phyloP scores from a whole-genome alignment of 2,113 vertebrate species.

The Scalopus aquaticus region DNA sequence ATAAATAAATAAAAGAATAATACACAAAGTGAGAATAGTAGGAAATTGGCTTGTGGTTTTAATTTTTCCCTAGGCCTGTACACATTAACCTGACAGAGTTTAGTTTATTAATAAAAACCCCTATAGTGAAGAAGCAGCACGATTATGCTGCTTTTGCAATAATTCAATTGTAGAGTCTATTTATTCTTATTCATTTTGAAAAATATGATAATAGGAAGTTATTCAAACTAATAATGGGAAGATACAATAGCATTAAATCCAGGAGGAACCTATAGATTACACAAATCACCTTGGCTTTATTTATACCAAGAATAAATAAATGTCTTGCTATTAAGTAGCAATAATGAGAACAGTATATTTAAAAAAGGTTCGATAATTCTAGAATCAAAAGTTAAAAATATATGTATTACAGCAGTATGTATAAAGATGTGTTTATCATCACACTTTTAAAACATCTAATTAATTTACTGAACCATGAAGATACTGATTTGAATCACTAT shows the following conservation, averaged over 20 bases:
- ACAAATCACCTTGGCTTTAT: slow-evolving; percentile 6
- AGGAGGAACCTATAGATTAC: background rate
- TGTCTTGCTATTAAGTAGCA: background rate
- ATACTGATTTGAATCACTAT: background rate
- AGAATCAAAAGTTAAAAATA: background rate
- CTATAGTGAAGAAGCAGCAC: background rate
- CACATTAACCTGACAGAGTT: slow-evolving; percentile 39
- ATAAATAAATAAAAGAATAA: slow-evolving; percentile 5
- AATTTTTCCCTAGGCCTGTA: slow-evolving; percentile 36
- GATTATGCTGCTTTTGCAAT: slow-evolving; percentile 49
- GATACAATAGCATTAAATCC: slow-evolving; percentile 11
- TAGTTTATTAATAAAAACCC: slow-evolving; percentile 47
- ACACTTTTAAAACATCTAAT: slow-evolving; percentile 5
- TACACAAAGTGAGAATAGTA: background rate
- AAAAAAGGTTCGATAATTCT: background rate
- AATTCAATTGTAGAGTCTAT: slow-evolving; percentile 55
- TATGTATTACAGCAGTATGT: background rate
- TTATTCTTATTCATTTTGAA: slow-evolving; percentile 57
- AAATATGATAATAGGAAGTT: slow-evolving; percentile 63
- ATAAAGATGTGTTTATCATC: background rate
- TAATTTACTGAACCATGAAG: background rate
- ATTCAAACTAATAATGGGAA: slow-evolving; percentile 44
- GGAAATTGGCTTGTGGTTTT: slow-evolving; percentile 41
- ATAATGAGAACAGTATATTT: background rate
- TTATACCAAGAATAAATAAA: slow-evolving; percentile 8